Evolutionary conservation across 2,797 vertebrate genomes (phyloP).

Genomic region (Crax fasciolata): DNA sequence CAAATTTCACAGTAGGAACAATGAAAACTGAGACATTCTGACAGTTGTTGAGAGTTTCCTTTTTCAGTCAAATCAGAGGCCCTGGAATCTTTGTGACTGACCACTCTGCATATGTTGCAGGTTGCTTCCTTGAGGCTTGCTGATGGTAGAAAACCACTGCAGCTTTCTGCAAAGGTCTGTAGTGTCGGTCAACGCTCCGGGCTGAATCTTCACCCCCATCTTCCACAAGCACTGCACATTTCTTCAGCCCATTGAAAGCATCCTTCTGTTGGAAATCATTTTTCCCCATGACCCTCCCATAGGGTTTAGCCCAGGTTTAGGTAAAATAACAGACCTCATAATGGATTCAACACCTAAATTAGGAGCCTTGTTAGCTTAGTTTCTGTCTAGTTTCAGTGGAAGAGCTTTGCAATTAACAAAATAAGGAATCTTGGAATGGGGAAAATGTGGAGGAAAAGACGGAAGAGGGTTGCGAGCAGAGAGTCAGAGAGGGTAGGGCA

Average conservation of each 20-base stretch:
- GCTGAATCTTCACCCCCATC: background rate
- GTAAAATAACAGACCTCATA: background rate
- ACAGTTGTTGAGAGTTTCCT: background rate
- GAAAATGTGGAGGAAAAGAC: background rate
- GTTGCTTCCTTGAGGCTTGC: background rate
- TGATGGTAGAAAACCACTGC: background rate
- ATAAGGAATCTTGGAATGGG: background rate
- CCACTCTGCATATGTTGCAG: background rate
- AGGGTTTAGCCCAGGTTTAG: background rate
- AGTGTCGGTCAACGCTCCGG: background rate
- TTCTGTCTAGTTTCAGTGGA: background rate
- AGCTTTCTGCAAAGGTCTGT: background rate
- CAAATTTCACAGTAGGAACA: background rate
- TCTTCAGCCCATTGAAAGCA: background rate
- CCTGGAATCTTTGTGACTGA: background rate
- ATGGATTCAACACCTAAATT: background rate
- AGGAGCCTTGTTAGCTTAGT: background rate
- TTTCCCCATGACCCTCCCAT: background rate
- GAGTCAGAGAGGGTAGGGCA: background rate
- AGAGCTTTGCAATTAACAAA: background rate
- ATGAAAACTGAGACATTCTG: background rate
- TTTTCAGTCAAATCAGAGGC: background rate
- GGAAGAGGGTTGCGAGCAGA: background rate
- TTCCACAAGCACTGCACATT: background rate
- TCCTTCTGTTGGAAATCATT: background rate